Evolutionary conservation across 2,113 vertebrate genomes (phyloP), one percentile per base, ranked within the genome.

Genomic region (Aramus guarauna): DNA sequence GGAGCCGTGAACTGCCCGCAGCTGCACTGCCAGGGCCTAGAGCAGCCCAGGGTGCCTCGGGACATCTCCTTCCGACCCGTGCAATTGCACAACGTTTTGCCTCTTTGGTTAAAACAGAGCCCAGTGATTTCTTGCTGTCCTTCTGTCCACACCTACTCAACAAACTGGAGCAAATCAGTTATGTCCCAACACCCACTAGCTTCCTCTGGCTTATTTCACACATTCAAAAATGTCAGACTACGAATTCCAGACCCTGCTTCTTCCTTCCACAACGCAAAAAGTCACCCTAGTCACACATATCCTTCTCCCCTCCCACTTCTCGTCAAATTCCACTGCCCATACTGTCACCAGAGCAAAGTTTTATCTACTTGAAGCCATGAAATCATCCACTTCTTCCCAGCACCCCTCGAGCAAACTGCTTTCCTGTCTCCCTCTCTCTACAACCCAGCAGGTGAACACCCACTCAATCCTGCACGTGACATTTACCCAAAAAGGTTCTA

Each of bases 161-260:
- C 55, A 62, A 93, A 89, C 43, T 37, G 64, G 68, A 89, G 60
- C 74, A 75, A 72, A 88, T 60, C 92, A 77, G 52, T 67, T 55
- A 55, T 29, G 66, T 94, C 84, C 74, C 87, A 87, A 94, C 91
- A 85, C 84, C 77, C 90, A 90, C 84, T 11, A 72, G 43, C 77
- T 95, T 89, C 89, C 89, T 95, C 81, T 72, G 73, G 66, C 58
- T 89, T 89, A 50, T 76, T 80, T 89, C 26, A 87, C 76, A 43
- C 32, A 36, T 58, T 78, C 43, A 82, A 30, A 91, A 85, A 92
- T 16, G 34, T 78, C 83, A 66, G 53, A 78, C 80, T 47, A 74
- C 2, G 5, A 89, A 93, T 80, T 92, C 80, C 77, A 94, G 88
- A 75, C 58, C 66, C 62, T 34, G 50, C 53, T 87, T 78, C 91